Base-by-base conservation (phyloP, 2,888 invertebrate species). In the Cabera pusaria region DNA sequence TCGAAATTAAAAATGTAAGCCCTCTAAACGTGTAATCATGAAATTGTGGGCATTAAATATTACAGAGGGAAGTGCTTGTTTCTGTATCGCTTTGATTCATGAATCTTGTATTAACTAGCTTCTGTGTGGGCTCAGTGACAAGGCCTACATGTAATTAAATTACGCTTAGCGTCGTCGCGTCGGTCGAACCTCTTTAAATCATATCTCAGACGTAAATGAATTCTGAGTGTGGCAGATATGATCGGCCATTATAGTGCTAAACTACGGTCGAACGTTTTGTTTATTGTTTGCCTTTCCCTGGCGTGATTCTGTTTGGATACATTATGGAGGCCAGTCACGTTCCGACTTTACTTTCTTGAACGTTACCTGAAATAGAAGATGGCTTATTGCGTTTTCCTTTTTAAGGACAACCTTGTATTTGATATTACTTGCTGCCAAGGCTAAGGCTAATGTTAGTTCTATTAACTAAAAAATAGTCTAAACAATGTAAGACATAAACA, bases 91-190 rank as follows among this genome's bases (percentile, higher is more conserved):
- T 56, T 60, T 59, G 62, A 71, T 72, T 69, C 76, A 86, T 86
- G 82, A 81, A 81, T 84, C 77, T 78, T 81, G 64, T 72, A 72
- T 72, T 76, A 79, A 80, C 74, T 70, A 72, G 75, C 67, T 59
- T 70, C 67, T 79, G 84, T 82, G 86, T 85, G 85, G 83, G 85
- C 76, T 62, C 63, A 65, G 60, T 58, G 78, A 82, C 80, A 81
- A 72, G 74, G 63, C 62, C 55, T 73, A 70, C 68, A 64, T 69
- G 75, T 81, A 82, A 86, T 87, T 85, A 83, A 84, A 85, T 85
- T 77, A 79, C 67, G 68, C 74, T 74, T 69, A 71, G 71, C 68
- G 69, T 71, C 64, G 67, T 60, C 57, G 62, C 64, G 67, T 60
- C 57, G 62, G 64, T 64, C 60, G 69, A 64, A 67, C 70, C 73